Percentiles rank a stretch among this genome's conserved stretches.
Evolutionary conservation across 2,888 invertebrate species (phyloP).

Genomic region (Reticulitermes lucifugus): DNA sequence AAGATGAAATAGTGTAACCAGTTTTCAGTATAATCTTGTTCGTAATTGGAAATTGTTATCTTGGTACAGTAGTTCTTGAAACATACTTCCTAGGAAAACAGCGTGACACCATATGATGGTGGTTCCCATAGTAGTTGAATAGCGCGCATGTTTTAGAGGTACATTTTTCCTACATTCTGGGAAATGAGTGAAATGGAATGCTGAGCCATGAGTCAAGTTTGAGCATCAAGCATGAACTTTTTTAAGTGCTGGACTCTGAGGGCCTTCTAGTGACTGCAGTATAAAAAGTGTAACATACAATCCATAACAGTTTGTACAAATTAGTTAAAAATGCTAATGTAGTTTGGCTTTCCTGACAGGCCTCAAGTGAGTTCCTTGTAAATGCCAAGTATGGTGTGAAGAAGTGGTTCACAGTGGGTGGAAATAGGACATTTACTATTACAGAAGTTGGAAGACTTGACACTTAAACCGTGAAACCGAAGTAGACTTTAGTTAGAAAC

Average conservation of each 20-base stretch:
- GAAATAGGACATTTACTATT: neutral
- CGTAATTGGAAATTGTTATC: constrained; percentile 19
- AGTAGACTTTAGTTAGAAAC: constrained; percentile 23
- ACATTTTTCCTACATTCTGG: constrained; percentile 3
- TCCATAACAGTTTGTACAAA: neutral
- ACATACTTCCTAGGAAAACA: neutral
- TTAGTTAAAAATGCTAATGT: neutral
- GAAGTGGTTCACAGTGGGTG: neutral
- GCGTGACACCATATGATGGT: neutral
- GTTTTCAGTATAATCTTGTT: neutral
- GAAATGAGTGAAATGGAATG: neutral
- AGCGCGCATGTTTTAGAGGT: neutral
- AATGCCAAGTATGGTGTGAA: neutral
- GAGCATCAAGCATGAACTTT: neutral
- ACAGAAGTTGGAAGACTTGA: constrained; percentile 2
- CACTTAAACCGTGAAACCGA: neutral
- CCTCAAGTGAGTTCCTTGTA: constrained; percentile 2
- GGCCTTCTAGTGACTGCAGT: neutral
- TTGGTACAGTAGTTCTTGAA: constrained; percentile 19
- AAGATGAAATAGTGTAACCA: neutral
- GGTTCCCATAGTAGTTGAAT: constrained; percentile 14
- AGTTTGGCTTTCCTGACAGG: neutral
- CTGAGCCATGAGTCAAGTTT: neutral
- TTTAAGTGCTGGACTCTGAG: neutral
- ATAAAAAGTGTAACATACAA: neutral